Conservation (phyloP, 2,888 invertebrate genomes). For the Parasteatoda lunata region DNA sequence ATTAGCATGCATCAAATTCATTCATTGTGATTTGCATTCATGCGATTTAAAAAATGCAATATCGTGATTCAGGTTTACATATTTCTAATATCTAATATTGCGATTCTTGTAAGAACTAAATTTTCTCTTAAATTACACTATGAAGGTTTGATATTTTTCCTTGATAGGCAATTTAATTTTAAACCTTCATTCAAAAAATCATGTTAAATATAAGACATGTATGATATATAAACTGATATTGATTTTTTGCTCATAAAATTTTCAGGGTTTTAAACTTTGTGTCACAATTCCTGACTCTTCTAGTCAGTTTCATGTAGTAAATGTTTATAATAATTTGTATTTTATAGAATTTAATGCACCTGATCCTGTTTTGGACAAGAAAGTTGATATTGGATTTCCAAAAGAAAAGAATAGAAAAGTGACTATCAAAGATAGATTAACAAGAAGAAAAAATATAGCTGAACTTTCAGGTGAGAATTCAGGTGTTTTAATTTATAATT, state of each 20-base stretch:
- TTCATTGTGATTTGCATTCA: too few relatives aligned
- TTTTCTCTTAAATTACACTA: neutral
- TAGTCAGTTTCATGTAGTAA: neutral
- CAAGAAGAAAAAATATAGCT: constrained; percentile 31
- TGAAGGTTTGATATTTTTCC: neutral
- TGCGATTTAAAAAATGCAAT: too few relatives aligned
- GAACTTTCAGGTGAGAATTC: neutral
- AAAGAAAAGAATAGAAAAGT: neutral
- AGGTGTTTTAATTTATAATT: neutral
- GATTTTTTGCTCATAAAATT: too few relatives aligned
- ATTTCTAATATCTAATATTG: neutral
- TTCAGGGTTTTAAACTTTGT: too few relatives aligned
- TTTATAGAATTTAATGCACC: constrained; percentile 76
- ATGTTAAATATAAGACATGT: neutral
- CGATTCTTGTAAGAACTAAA: neutral
- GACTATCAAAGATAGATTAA: constrained; percentile 25
- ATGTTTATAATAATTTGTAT: constrained; percentile 11
- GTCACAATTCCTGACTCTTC: too few relatives aligned
- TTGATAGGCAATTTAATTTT: neutral
- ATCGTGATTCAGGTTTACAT: too few relatives aligned
- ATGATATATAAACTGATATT: too few relatives aligned
- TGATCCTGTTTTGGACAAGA: constrained; percentile 78
- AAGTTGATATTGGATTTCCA: constrained; percentile 81
- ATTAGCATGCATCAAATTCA: too few relatives aligned
- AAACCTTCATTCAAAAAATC: neutral